Percentiles rank a stretch among this genome's conserved stretches.
These are phyloP conservation scores for Leptocoma aspasia DNA, from an alignment of 2,113 vertebrate species.

Conservation along the genomic window DNA sequence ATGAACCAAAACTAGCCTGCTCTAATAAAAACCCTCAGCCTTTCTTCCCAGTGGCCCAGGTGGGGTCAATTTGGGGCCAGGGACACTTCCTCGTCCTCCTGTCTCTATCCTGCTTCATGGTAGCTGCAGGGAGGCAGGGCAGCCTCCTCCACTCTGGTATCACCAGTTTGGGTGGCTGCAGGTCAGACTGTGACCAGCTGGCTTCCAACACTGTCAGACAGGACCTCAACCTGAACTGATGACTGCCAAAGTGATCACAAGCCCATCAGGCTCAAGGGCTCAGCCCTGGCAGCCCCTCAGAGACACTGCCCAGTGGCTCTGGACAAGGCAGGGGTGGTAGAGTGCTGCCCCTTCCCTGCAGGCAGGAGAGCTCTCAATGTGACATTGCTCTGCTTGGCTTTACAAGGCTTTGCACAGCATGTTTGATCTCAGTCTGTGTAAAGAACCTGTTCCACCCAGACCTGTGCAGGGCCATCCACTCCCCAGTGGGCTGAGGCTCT, in stretches of 20 bases:
- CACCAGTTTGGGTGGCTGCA: not conserved
- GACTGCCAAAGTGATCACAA: not conserved
- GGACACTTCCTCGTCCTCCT: not conserved
- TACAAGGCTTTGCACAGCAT: not conserved
- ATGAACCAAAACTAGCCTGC: not conserved
- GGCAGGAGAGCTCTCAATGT: rapidly evolving
- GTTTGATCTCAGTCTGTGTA: not conserved
- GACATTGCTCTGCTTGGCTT: not conserved
- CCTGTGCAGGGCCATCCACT: rapidly evolving
- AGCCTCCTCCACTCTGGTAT: not conserved
- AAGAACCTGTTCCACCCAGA: not conserved
- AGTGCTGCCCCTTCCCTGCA: not conserved
- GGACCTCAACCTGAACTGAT: not conserved
- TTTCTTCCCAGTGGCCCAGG: not conserved
- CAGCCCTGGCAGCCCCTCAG: not conserved
- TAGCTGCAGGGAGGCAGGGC: not conserved
- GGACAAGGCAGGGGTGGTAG: not conserved
- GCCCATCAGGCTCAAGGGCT: not conserved
- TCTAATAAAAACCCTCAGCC: not conserved
- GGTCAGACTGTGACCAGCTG: not conserved
- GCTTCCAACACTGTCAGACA: not conserved
- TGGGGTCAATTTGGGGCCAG: not conserved
- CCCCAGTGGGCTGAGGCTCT: not conserved
- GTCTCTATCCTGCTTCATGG: not conserved
- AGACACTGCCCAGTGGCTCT: rapidly evolving